Percentiles rank a stretch among this genome's conserved stretches.
Evolutionary conservation across 2,797 vertebrate species (phyloP).

Genomic region (Ctenopoma multispine): DNA sequence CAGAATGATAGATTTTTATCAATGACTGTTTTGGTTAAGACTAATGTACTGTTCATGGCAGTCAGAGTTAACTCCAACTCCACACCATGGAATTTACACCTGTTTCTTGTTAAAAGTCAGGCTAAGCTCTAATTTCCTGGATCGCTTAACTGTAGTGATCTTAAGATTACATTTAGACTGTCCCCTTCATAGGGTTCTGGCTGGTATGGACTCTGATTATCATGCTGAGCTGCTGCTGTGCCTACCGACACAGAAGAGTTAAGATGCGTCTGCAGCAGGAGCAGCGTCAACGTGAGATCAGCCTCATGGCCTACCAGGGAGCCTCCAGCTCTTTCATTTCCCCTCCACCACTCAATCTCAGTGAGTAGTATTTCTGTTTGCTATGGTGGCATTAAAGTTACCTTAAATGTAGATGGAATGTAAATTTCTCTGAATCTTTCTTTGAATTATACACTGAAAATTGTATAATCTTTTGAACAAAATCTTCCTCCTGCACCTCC

Average conservation of each 20-base stretch:
- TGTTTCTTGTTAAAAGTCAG: neutral
- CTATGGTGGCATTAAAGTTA: neutral
- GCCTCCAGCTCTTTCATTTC: slow-evolving; percentile 86
- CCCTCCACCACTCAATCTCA: slow-evolving; percentile 83
- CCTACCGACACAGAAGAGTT: slow-evolving; percentile 87
- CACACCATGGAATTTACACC: neutral
- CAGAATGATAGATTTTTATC: neutral
- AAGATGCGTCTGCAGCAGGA: slow-evolving; percentile 90
- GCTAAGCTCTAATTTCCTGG: neutral
- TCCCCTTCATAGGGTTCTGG: slow-evolving; percentile 85
- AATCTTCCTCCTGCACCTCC: neutral
- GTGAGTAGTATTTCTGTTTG: slow-evolving; percentile 74
- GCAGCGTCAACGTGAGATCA: slow-evolving; percentile 89
- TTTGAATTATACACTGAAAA: too few relatives aligned
- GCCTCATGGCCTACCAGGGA: slow-evolving; percentile 90
- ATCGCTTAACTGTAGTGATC: neutral
- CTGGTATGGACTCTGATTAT: slow-evolving; percentile 90
- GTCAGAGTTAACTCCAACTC: neutral
- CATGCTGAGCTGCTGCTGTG: slow-evolving; percentile 90
- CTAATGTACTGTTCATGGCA: neutral
- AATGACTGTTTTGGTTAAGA: neutral
- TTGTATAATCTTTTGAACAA: neutral
- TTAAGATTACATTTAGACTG: slow-evolving; percentile 13
- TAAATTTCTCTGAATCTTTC: too few relatives aligned
- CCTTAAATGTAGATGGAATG: neutral